These are phyloP conservation scores for Nebria ingens DNA, from an alignment of 1,140 invertebrate genomes.

Conservation along the genomic window DNA sequence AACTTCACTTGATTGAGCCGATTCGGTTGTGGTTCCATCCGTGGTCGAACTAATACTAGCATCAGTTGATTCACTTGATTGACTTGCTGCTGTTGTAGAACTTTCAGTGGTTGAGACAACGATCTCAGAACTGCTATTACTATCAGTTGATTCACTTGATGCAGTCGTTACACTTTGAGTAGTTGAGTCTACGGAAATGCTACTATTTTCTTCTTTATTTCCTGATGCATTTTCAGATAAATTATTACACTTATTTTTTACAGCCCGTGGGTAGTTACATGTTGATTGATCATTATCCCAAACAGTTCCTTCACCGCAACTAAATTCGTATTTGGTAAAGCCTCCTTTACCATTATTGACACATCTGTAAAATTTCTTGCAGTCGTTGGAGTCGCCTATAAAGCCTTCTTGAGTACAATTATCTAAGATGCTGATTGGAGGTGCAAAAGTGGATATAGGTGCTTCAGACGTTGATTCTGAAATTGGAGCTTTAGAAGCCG, in stretches of 20 bases:
- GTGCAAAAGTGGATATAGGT: too few species aligned
- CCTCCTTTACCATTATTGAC: constrained; percentile 47
- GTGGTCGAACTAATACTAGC: too few species aligned
- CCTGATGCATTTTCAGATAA: neutral
- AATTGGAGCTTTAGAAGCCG: too few species aligned
- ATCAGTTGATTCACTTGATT: too few species aligned
- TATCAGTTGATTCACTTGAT: constrained; percentile 12
- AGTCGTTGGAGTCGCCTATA: constrained; percentile 54
- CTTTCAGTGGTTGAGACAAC: constrained; percentile 10
- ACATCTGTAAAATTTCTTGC: constrained; percentile 69
- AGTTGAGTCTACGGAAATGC: constrained; percentile 19
- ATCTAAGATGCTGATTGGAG: too few species aligned
- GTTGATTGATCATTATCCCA: constrained; percentile 55
- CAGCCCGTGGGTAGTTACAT: constrained; percentile 57
- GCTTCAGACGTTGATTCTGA: too few species aligned
- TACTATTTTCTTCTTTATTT: too few species aligned
- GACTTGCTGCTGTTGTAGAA: constrained; percentile 8
- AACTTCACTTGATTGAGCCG: too few species aligned
- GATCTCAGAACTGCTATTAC: too few species aligned
- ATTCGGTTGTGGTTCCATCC: too few species aligned
- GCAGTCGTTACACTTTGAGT: constrained; percentile 11
- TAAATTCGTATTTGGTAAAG: constrained; percentile 54
- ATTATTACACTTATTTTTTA: constrained; percentile 27
- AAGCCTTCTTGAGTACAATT: constrained; percentile 50
- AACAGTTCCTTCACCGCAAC: constrained; percentile 56